Conservation (phyloP, 2,113 vertebrate genomes). For the Prolemur simus region DNA sequence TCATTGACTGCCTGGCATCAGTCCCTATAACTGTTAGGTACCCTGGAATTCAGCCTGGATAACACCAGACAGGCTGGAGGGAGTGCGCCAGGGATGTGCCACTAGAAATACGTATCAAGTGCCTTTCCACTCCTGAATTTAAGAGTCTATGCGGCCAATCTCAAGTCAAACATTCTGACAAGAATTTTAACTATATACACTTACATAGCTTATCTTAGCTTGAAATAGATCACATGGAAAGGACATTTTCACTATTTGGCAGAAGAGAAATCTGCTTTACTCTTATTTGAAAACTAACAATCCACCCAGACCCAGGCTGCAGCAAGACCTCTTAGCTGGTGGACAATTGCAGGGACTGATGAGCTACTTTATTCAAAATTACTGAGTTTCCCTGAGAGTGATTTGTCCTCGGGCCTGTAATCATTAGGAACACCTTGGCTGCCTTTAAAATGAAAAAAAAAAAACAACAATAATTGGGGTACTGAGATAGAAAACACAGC, state of each 20-base stretch:
- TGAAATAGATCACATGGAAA: background rate
- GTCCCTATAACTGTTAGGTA: fast-evolving
- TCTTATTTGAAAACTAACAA: conserved; percentile 23
- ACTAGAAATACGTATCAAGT: fast-evolving
- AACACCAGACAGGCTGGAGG: background rate
- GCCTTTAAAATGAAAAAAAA: background rate
- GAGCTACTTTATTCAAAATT: background rate
- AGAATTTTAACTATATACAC: background rate
- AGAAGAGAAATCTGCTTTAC: background rate
- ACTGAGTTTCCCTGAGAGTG: background rate
- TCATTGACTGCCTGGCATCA: too few relatives aligned
- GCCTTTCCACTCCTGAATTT: background rate
- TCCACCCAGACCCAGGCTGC: background rate
- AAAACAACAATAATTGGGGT: background rate
- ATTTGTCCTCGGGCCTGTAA: background rate
- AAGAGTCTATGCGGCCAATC: background rate
- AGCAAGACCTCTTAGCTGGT: background rate
- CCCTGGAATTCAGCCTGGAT: background rate
- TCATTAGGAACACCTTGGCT: background rate
- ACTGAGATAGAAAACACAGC: background rate
- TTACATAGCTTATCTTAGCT: background rate
- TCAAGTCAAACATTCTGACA: background rate
- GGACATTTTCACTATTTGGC: background rate
- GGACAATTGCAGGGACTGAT: background rate
- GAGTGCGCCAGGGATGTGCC: background rate